phyloP scores from a whole-genome alignment of 2,113 vertebrate species.

The Gila orcuttii region DNA sequence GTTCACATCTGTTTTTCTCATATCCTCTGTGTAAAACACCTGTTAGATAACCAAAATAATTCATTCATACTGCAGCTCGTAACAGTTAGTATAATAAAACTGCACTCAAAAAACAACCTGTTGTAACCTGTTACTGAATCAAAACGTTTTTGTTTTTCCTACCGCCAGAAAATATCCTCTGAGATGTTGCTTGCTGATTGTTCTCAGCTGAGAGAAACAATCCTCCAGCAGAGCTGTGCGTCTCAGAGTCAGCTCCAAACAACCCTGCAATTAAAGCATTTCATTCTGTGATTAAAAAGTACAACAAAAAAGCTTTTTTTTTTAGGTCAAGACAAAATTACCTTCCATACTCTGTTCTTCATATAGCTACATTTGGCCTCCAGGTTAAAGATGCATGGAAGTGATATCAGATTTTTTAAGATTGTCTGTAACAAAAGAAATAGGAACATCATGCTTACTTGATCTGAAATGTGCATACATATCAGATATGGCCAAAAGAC shows the following conservation, averaged over 20 bases:
- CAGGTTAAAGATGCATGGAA: constrained; percentile 57
- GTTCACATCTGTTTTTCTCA: constrained; percentile 52
- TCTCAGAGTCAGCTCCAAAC: constrained; percentile 54
- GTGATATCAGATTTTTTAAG: not conserved
- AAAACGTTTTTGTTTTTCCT: constrained; percentile 41
- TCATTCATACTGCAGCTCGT: not conserved
- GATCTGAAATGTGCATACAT: not conserved
- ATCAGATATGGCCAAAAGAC: not conserved
- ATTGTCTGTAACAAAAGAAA: constrained; percentile 20
- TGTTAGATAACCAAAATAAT: constrained; percentile 51
- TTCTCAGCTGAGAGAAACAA: constrained; percentile 63
- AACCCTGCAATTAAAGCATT: not conserved
- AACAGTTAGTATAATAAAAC: not conserved
- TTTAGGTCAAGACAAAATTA: not conserved
- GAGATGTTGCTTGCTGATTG: constrained; percentile 56
- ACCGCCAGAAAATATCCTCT: constrained; percentile 54
- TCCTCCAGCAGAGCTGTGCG: constrained; percentile 70
- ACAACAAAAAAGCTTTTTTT: not conserved
- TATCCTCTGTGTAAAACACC: constrained; percentile 76
- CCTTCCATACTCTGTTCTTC: not conserved
- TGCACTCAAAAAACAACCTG: not conserved
- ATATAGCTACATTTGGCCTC: constrained; percentile 53
- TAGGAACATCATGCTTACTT: not conserved
- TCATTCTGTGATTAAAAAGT: not conserved
- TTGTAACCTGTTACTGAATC: not conserved